phyloP scores from a whole-genome alignment of 2,888 invertebrate genomes.

The Parnassius orleans region DNA sequence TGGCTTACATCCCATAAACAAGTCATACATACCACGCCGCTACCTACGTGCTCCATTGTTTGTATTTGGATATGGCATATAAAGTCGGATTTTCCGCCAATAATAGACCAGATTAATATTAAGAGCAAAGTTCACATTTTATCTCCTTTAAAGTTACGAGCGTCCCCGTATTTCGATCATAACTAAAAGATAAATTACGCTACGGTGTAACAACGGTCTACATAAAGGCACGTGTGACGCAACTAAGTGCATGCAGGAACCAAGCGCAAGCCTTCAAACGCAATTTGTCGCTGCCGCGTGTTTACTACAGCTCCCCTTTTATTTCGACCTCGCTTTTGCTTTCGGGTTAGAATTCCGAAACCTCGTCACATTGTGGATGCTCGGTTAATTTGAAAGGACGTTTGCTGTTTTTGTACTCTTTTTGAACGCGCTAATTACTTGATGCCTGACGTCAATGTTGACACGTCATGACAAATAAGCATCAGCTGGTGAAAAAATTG shows the following conservation, averaged over 20 bases:
- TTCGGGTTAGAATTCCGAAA: constrained; percentile 28
- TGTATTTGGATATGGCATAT: too few species aligned
- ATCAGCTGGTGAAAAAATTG: constrained; percentile 8
- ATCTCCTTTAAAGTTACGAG: too few species aligned
- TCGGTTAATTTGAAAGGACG: constrained; percentile 27
- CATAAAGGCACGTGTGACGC: constrained; percentile 33
- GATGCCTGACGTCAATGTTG: constrained; percentile 24
- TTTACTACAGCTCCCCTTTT: constrained; percentile 33
- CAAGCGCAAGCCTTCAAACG: constrained; percentile 40
- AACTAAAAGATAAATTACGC: constrained; percentile 7
- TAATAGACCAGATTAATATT: too few species aligned
- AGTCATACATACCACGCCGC: too few species aligned
- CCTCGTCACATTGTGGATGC: constrained; percentile 24
- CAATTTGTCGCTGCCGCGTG: constrained; percentile 39
- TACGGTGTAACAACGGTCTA: constrained; percentile 28
- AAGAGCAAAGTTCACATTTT: too few species aligned
- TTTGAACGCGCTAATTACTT: constrained; percentile 27
- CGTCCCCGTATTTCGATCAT: too few species aligned
- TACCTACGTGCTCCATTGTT: too few species aligned
- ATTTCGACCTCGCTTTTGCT: constrained; percentile 37
- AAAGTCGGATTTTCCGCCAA: too few species aligned
- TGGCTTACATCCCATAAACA: too few species aligned
- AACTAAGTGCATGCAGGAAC: constrained; percentile 45
- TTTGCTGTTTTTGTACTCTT: constrained; percentile 24
- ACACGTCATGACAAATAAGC: constrained; percentile 17